Evolutionary conservation across 1,140 invertebrate species (phyloP), one percentile per base, ranked within the genome.

Genomic region (Bombus waltoni): DNA sequence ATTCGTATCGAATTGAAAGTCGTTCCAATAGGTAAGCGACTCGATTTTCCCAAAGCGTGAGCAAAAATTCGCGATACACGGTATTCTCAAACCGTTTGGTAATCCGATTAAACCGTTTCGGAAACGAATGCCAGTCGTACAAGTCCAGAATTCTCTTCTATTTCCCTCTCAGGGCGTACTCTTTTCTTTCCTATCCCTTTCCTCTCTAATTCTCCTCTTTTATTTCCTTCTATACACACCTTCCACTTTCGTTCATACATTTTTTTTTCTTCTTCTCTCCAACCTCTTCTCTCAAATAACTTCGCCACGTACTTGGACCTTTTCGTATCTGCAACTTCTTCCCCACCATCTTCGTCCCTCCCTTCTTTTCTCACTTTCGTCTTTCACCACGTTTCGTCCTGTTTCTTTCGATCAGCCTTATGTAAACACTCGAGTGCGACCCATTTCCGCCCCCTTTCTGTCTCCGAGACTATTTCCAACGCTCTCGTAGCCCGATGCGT

Each of bases 81-180:
- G 76, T 66, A 85, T 87, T 88, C 89, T 90, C 90, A 91, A 93
- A 92, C 90, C 89, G 90, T 91, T 85, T 87, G 91, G 92, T 93
- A 94, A 94, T 94, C 92, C 91, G 91, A 94, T 93, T 94, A 93
- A 92, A 92, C 88, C 88, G 91, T 92, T 93, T 90, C 91, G 22
- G 13, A 25, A 76, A 76, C 74, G 74, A 76, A 76, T 76, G 35
- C 53, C 53, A 32, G 89, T 53, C 92, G 90, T 88, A 91, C 83
- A 87, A 72, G 81, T 66, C 57, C 25, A 13, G 68, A 73, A 62
- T 81, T 81, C 86, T 68, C 65, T 89, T 86, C 85, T 62, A 81
- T 85, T 74, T 28, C 44, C 47, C 35, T 68, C 83, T 10, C 13
- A 47, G 62, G 59, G 32, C 73, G n/a, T 53, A 42, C 57, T 66